Conservation (phyloP, 2,888 invertebrate species). For the Beris chalybata region DNA sequence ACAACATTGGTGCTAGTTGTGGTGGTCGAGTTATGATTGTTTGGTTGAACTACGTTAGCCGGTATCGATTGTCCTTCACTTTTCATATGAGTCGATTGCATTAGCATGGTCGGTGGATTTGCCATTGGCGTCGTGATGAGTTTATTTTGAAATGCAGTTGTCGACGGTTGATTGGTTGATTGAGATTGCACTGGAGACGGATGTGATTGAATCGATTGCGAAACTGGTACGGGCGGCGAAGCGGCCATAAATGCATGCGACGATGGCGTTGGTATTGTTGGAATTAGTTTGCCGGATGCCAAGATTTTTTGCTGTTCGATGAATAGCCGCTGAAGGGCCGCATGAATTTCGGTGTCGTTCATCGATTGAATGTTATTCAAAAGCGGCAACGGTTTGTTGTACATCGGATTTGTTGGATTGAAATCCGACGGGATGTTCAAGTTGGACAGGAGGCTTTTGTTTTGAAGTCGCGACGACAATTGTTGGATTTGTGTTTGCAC, state of each 20-base stretch:
- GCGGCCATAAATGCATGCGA: conserved; percentile 38
- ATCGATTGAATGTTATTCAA: conserved; percentile 52
- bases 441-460: conserved; percentile 52
- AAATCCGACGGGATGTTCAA: conserved; percentile 52
- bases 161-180: conserved; percentile 6
- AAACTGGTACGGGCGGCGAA: conserved; percentile 40
- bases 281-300: conserved; percentile 69
- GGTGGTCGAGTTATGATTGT: conserved; percentile 49
- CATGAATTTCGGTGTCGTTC: conserved; percentile 60
- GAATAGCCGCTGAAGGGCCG: conserved; percentile 63
- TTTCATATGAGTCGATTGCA: conserved; percentile 35
- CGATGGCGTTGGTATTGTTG: conserved; percentile 58
- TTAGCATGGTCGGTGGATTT: conserved; percentile 24
- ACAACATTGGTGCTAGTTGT: conserved; percentile 30
- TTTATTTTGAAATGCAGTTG: conserved; percentile 12
- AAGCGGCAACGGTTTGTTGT: conserved; percentile 54
- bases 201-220: conserved; percentile 22
- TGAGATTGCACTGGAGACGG: not conserved
- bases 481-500: conserved; percentile 71
- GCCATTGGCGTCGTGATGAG: conserved; percentile 29
- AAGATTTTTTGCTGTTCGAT: conserved; percentile 73
- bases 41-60: conserved; percentile 54
- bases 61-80: conserved; percentile 45
- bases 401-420: conserved; percentile 51
- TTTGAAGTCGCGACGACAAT: conserved; percentile 61